Evolutionary conservation across 2,113 vertebrate species (phyloP), one percentile per base, ranked within the genome.

Genomic region (Chaetura pelagica): DNA sequence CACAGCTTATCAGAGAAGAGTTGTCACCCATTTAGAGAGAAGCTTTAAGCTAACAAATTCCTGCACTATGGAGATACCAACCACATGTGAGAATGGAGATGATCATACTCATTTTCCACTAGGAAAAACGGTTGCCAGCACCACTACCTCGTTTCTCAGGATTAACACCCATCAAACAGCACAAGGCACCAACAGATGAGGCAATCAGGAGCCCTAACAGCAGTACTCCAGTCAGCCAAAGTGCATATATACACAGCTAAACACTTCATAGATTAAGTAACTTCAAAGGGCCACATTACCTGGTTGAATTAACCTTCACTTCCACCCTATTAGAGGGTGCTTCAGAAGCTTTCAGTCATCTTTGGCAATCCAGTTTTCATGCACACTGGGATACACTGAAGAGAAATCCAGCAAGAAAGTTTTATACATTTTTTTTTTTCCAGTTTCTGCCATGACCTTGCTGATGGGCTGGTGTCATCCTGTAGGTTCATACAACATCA

Each of bases 1-100:
- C 94, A 94, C 75, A 76, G 94, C 79, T 97, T 96, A 96, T 97
- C 96, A 96, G 71, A 96, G 96, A 93, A 90, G 55, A 96, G 72
- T 82, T 87, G 72, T 85, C 77, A 78, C 96, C 71, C 51, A 68
- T 88, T 92, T 77, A 96, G 66, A 96, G 38, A 84, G 54, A 94
- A 71, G 48, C 91, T 95, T 95, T 87, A 95, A 85, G 24, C 88
- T 85, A 80, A 95, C 81, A 89, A 89, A 76, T 86, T 77, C 92
- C 89, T 84, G 59, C 7, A 13, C 82, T 74, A 16, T 73, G 86
- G 59, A 96, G 63, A 94, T 75, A 68, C 69, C 35, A 68, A 66
- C 89, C 91, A 87, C 89, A 90, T 58, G 78, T 74, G 57, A 75
- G 52, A 57, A 75, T 48, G 40, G 89, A 63, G 77, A 84, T 96